Percentiles rank a stretch among this genome's conserved stretches.
These are phyloP conservation scores for Pterois miles DNA, from an alignment of 2,797 vertebrate species.

Conservation along the genomic window DNA sequence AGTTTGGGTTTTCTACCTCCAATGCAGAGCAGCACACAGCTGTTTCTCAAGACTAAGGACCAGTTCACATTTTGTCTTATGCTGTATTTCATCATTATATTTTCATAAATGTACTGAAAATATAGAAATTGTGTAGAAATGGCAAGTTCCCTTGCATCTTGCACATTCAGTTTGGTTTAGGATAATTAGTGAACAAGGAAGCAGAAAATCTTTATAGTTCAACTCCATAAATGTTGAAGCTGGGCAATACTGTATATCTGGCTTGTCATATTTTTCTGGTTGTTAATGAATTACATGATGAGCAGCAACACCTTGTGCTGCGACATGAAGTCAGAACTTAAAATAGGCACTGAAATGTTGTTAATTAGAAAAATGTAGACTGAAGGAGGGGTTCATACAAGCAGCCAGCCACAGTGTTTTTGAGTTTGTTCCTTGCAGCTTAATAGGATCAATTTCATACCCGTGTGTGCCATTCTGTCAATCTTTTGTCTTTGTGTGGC, in stretches of 20 bases:
- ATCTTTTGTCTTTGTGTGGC: slow-evolving; percentile 55
- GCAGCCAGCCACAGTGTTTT: slow-evolving; percentile 4
- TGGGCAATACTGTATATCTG: background rate
- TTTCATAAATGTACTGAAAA: background rate
- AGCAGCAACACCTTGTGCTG: slow-evolving; percentile 44
- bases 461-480: slow-evolving; percentile 21
- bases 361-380: slow-evolving; percentile 55
- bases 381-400: slow-evolving; percentile 28
- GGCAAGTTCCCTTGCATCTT: background rate
- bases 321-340: slow-evolving; percentile 21
- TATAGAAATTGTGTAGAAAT: background rate
- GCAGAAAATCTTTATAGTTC: background rate
- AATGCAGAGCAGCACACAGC: no score
- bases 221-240: background rate
- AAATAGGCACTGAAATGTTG: slow-evolving; percentile 39
- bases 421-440: slow-evolving; percentile 29
- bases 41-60: no score
- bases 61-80: background rate
- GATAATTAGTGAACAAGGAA: background rate
- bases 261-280: slow-evolving; percentile 25
- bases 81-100: background rate
- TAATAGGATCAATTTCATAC: slow-evolving; percentile 50
- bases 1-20: no score
- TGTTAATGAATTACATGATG: slow-evolving; percentile 42
- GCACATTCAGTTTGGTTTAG: background rate